phyloP scores from a whole-genome alignment of 2,797 vertebrate genomes.

The Hemibagrus guttatus region DNA sequence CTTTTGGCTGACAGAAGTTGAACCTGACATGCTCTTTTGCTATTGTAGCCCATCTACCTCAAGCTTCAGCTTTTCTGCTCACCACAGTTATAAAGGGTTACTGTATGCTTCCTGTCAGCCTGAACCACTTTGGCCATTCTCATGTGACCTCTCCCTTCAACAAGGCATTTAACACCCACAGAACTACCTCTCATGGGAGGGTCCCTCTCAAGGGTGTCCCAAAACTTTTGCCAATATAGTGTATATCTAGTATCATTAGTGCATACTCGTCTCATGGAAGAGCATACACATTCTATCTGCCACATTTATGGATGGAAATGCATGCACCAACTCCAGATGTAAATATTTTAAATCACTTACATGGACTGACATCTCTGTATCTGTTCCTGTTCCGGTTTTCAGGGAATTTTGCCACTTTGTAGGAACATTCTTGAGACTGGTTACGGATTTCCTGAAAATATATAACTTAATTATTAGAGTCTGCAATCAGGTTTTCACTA shows the following conservation, averaged over 20 bases:
- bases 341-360: conserved; percentile 76
- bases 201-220: no score
- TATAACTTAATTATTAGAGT: neutral
- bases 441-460: conserved; percentile 88
- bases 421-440: conserved; percentile 90
- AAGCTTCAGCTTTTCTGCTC: neutral
- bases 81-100: neutral
- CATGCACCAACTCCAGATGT: neutral
- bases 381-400: conserved; percentile 96
- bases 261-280: neutral
- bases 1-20: no score
- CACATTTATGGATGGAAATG: neutral
- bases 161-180: neutral
- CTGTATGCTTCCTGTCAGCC: neutral
- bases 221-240: no score
- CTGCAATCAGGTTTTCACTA: neutral
- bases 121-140: neutral
- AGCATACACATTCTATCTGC: neutral
- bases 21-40: neutral
- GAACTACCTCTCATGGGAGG: neutral
- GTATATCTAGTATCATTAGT: neutral
- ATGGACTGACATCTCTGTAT: conserved; percentile 98
- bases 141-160: neutral
- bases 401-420: conserved; percentile 91
- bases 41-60: neutral